A percentile compares a stretch with the other conserved stretches of the same genome.
Conservation (phyloP, 2,888 invertebrate species). For the Oasisia sp. region DNA sequence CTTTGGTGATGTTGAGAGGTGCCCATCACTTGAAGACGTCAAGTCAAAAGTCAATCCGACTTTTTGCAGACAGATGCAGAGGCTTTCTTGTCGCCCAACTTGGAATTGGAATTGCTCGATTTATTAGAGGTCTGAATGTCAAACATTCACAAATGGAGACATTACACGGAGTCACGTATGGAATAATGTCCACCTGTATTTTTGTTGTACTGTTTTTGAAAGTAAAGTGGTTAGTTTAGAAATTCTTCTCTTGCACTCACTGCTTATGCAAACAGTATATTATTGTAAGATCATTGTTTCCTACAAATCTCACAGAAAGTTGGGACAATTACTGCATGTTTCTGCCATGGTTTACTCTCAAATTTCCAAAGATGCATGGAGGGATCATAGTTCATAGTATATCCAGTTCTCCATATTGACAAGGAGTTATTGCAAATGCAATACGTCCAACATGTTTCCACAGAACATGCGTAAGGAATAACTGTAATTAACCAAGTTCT, state of each 20-base stretch:
- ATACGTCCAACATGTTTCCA: no score
- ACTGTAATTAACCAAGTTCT: no score
- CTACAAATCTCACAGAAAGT: neutral
- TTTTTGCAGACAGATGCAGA: neutral
- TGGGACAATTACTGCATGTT: neutral
- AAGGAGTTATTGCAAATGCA: no score
- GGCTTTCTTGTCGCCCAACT: neutral
- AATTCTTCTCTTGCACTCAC: neutral
- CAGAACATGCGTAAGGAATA: no score
- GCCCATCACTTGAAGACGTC: neutral
- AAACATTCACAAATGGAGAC: neutral
- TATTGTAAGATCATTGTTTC: neutral
- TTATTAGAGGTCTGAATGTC: neutral
- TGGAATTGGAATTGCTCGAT: neutral
- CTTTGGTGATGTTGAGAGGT: neutral
- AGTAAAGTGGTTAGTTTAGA: neutral
- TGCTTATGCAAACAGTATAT: neutral
- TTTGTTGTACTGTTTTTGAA: neutral
- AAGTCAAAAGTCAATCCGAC: neutral
- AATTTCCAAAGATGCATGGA: no score
- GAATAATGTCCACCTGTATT: neutral
- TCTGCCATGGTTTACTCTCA: no score
- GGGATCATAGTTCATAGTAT: no score
- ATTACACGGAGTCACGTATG: neutral
- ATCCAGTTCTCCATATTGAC: no score